Conservation (phyloP, 2,113 vertebrate genomes). For the Malurus cyaneus region DNA sequence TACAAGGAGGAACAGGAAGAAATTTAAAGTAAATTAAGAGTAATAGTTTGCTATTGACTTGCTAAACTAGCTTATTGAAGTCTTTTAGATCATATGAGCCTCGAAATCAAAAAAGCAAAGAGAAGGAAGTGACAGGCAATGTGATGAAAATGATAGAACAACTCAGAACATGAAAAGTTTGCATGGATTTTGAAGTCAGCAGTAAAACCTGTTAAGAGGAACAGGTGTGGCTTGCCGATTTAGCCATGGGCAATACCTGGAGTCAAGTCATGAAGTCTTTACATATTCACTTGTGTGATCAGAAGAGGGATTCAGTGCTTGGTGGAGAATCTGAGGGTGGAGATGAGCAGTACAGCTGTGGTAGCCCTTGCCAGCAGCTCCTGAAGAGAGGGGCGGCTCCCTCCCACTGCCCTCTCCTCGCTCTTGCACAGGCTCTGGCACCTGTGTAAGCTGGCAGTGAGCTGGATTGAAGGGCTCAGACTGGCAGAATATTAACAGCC, state of each 20-base stretch:
- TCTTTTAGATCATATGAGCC: not conserved
- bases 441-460: not conserved
- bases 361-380: not conserved
- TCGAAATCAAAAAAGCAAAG: not conserved
- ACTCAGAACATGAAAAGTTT: not conserved
- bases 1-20: conserved; percentile 37
- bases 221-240: not conserved
- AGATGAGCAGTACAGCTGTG: not conserved
- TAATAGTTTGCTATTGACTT: not conserved
- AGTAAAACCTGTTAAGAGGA: not conserved
- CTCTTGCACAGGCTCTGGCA: not conserved
- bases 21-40: conserved; percentile 23
- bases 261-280: not conserved
- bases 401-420: not conserved
- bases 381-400: not conserved
- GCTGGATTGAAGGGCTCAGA: not conserved
- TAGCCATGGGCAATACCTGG: not conserved
- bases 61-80: not conserved
- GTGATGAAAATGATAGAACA: not conserved
- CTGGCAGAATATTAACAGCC: not conserved
- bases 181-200: not conserved
- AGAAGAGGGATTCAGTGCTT: not conserved
- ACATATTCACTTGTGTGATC: not conserved
- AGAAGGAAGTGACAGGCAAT: not conserved
- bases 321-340: not conserved